phyloP scores from a whole-genome alignment of 2,888 invertebrate genomes.

The Acanthosepion pharaonis region DNA sequence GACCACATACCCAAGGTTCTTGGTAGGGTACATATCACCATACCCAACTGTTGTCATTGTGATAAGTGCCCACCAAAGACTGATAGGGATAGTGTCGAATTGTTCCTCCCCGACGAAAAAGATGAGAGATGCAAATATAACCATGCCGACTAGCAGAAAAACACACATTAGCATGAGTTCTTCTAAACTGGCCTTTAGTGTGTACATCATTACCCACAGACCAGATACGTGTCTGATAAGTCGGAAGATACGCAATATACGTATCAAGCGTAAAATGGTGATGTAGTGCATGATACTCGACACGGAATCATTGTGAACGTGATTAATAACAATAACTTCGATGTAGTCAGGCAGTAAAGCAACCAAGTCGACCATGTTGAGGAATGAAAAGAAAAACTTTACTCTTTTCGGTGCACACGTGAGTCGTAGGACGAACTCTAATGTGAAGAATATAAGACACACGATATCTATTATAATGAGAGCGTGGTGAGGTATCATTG shows the following conservation, averaged over 20 bases:
- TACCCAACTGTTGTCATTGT: conserved; percentile 73
- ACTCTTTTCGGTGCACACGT: conserved; percentile 57
- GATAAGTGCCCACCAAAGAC: conserved; percentile 72
- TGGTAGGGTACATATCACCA: conserved; percentile 69
- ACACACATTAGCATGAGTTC: conserved; percentile 68
- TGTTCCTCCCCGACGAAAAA: conserved; percentile 67
- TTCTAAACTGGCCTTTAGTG: conserved; percentile 67
- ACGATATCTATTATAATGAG: conserved; percentile 60
- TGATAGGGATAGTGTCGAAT: conserved; percentile 66
- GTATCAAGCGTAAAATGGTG: conserved; percentile 61
- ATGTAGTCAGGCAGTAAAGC: conserved; percentile 65
- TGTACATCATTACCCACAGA: conserved; percentile 69
- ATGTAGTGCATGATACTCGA: conserved; percentile 56
- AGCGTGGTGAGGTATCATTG: conserved; percentile 49
- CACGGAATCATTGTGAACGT: conserved; percentile 51
- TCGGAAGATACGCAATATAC: conserved; percentile 67
- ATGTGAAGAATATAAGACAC: conserved; percentile 65
- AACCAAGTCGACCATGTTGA: conserved; percentile 57
- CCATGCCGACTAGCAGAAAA: conserved; percentile 68
- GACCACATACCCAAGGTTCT: conserved; percentile 63
- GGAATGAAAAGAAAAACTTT: conserved; percentile 55
- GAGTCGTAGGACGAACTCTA: conserved; percentile 64
- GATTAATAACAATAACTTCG: conserved; percentile 60
- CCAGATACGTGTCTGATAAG: conserved; percentile 68
- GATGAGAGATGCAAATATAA: conserved; percentile 70